Evolutionary conservation across 2,888 invertebrate species (phyloP), one percentile per base, ranked within the genome.

Genomic region (Rhagium mordax): DNA sequence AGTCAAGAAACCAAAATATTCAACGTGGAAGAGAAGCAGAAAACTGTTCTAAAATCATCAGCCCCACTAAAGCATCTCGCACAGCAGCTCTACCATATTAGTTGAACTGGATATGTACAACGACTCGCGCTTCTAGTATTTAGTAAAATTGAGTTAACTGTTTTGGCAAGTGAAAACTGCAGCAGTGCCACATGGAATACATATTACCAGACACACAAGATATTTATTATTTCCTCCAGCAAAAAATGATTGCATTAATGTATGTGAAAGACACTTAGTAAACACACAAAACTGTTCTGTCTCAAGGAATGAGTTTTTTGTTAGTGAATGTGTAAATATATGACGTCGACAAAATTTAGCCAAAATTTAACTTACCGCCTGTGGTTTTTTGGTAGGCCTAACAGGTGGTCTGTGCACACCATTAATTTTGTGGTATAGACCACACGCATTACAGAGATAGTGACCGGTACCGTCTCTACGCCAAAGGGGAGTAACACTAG

Each of bases 361-460:
- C 62, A 53, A 64, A 62, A 70, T 41, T 70, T 47, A 29, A 87
- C 88, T 88, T 81, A 91, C 90, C 83, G 91, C 90, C 85, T 90
- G 91, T 70, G 91, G 91, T 86, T 93, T 93, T 81, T 91, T 89
- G 85, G 92, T 91, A 84, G 92, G 91, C 68, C 92, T 90, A 85
- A 94, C 93, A 74, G 93, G 90, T 72, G 95, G 95, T 78, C 96
- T 90, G 89, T 95, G 95, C 86, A 94, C 90, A 81, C 91, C 91
- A 87, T 92, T 91, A 88, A 91, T 91, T 86, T 91, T 89, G 84
- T 88, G 89, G 85, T 90, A 91, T 61, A 90, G 86, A 41, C 90
- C 92, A 86, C 97, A 97, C 60, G 95, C 95, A 88, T 96, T 96
- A 89, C 97, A 97, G 77, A 96, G 90, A 85, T 95, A 95, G 86